phyloP scores from a whole-genome alignment of 1,140 invertebrate genomes.

The Aphelinus atriplicis region DNA sequence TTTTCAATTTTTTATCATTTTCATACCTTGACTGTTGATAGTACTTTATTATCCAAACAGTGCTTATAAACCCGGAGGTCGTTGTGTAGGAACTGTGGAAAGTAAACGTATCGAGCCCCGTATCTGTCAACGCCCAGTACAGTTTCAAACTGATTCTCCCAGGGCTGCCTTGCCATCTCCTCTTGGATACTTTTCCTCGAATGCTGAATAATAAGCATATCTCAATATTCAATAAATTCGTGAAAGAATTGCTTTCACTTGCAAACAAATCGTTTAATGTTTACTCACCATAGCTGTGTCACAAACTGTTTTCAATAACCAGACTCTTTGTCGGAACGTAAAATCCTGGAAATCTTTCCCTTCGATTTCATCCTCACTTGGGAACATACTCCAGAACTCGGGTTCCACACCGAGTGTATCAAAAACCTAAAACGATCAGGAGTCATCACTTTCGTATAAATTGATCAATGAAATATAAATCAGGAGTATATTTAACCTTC shows the following conservation, averaged over 20 bases:
- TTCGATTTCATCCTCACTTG: conserved; percentile 64
- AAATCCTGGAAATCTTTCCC: conserved; percentile 69
- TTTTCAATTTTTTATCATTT: conserved; percentile 9
- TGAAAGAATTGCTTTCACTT: too few species aligned
- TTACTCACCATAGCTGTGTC: conserved; percentile 69
- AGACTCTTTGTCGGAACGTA: conserved; percentile 68
- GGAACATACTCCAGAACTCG: conserved; percentile 66
- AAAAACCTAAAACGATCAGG: conserved; percentile 61
- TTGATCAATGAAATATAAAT: conserved; percentile 9
- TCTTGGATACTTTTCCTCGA: conserved; percentile 60
- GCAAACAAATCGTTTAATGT: too few species aligned
- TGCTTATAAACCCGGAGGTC: conserved; percentile 71
- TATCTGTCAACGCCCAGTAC: conserved; percentile 68
- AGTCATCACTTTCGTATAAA: not conserved
- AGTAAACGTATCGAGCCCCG: conserved; percentile 70
- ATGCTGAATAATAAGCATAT: conserved; percentile 49
- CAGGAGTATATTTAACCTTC: conserved; percentile 56
- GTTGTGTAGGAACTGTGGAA: conserved; percentile 70
- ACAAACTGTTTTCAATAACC: conserved; percentile 72
- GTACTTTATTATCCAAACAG: conserved; percentile 57
- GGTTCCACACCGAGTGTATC: conserved; percentile 67
- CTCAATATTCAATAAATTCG: not conserved
- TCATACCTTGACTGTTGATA: conserved; percentile 53
- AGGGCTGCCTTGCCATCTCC: conserved; percentile 54
- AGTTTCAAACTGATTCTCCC: conserved; percentile 55